These are phyloP conservation scores for Lutraria rhynchaena DNA, from an alignment of 1,140 invertebrate genomes.

Conservation along the genomic window DNA sequence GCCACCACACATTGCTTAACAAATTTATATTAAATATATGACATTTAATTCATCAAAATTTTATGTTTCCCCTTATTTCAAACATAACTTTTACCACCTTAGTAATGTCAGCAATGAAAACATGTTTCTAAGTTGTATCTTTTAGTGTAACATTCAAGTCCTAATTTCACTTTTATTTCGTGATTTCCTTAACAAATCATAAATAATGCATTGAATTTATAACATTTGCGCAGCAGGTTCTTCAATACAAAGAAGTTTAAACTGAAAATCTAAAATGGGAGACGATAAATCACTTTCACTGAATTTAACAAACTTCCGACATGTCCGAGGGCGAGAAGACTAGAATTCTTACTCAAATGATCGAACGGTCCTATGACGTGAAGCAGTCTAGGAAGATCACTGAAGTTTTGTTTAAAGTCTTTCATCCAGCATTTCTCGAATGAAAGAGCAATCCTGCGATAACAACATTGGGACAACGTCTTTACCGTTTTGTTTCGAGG, in stretches of 20 bases:
- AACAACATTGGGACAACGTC: slow-evolving; percentile 29
- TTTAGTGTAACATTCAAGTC: too few relatives aligned
- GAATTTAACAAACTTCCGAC: too few relatives aligned
- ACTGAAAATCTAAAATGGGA: too few relatives aligned
- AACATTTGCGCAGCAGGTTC: too few relatives aligned
- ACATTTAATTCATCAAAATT: background rate
- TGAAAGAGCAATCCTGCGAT: slow-evolving; percentile 22
- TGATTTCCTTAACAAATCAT: too few relatives aligned
- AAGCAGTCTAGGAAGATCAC: slow-evolving; percentile 25
- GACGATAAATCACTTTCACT: too few relatives aligned
- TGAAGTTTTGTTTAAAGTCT: slow-evolving; percentile 13
- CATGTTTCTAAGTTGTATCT: too few relatives aligned
- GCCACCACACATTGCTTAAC: background rate
- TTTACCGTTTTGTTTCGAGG: background rate
- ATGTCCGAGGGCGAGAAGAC: too few relatives aligned
- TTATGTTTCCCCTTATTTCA: too few relatives aligned
- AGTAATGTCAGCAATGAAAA: background rate
- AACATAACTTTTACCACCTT: background rate
- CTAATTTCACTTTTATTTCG: too few relatives aligned
- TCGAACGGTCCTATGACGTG: slow-evolving; percentile 43
- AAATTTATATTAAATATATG: background rate
- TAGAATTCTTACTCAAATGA: slow-evolving; percentile 38
- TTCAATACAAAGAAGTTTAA: too few relatives aligned
- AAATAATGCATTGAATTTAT: too few relatives aligned
- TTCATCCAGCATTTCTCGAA: slow-evolving; percentile 48